Percentiles rank a stretch among this genome's conserved stretches.
Evolutionary conservation across 2,113 vertebrate genomes (phyloP).

Genomic region (Stegostoma tigrinum): DNA sequence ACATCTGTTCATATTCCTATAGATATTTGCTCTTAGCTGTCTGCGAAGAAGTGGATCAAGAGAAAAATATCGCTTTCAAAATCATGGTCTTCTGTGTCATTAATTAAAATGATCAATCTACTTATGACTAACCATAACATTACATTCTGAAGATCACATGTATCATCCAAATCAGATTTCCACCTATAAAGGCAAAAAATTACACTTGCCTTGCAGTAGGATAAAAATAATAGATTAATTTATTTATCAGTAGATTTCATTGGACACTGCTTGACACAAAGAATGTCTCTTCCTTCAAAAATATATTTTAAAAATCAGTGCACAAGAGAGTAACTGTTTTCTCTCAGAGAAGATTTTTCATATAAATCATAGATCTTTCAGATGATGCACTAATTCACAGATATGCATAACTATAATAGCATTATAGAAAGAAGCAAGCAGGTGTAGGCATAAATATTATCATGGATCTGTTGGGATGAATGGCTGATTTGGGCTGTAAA

Average conservation of each 20-base stretch:
- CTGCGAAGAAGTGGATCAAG: not conserved
- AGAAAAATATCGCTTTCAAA: not conserved
- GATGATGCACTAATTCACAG: not conserved
- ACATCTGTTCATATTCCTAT: not conserved
- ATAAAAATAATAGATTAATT: not conserved
- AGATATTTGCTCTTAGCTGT: not conserved
- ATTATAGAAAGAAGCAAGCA: no score
- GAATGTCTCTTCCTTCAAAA: not conserved
- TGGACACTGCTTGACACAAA: not conserved
- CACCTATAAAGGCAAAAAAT: not conserved
- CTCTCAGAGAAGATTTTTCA: not conserved
- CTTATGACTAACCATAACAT: not conserved
- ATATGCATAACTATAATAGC: not conserved
- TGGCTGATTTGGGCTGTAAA: no score
- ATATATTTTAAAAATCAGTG: not conserved
- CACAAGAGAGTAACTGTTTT: not conserved
- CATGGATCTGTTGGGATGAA: no score
- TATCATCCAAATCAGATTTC: not conserved
- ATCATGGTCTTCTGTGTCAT: not conserved
- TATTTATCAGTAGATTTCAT: not conserved
- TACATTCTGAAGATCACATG: not conserved
- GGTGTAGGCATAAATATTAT: no score
- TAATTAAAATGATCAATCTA: not conserved
- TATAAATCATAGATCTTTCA: not conserved
- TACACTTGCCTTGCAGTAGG: not conserved